Percentiles rank a stretch among this genome's conserved stretches.
Evolutionary conservation across 2,797 vertebrate species (phyloP).

Genomic region (Oreortyx pictus): DNA sequence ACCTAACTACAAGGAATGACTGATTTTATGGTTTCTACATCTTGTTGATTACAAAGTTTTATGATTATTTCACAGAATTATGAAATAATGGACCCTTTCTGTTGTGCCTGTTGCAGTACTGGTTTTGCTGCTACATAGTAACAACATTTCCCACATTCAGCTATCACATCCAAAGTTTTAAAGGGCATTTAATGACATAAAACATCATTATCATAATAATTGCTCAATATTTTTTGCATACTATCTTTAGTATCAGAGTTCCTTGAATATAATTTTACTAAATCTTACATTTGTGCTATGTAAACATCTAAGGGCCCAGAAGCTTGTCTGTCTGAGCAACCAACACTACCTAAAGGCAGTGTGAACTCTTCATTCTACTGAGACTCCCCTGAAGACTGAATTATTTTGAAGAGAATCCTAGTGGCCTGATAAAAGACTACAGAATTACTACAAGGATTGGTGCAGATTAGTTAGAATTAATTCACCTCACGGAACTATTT

Average conservation of each 20-base stretch:
- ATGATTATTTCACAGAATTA: not conserved
- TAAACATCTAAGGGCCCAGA: no score
- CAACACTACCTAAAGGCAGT: not conserved
- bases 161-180: not conserved
- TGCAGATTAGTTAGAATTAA: not conserved
- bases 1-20: not conserved
- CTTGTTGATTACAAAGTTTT: not conserved
- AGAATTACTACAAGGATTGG: not conserved
- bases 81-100: not conserved
- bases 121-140: not conserved
- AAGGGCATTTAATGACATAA: not conserved
- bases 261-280: not conserved
- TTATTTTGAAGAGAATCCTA: not conserved
- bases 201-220: not conserved
- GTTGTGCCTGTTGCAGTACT: not conserved
- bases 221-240: not conserved
- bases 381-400: not conserved
- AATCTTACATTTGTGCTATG: not conserved
- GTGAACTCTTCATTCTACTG: not conserved
- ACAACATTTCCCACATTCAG: not conserved
- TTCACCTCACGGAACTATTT: not conserved
- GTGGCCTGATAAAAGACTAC: not conserved
- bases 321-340: not conserved
- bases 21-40: not conserved
- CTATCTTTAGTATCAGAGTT: not conserved